Base-by-base conservation (phyloP, 1,140 invertebrate species). In the Hesperophylax magnus region DNA sequence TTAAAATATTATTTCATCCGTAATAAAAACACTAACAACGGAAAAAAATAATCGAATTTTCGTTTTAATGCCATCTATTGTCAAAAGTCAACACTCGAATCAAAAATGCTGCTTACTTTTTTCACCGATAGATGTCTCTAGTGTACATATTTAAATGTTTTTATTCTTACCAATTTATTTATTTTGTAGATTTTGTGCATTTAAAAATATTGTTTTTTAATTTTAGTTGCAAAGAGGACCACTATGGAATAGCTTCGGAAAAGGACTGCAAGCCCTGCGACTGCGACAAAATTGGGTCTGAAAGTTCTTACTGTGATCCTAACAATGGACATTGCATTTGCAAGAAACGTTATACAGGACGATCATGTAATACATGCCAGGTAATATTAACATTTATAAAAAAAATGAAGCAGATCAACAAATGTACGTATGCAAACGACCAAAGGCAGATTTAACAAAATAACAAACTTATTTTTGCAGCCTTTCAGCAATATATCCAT, bases 331-430 rank as follows among this genome's bases (percentile, higher is more conserved):
- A 95, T 81, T 98, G 97, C 90, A 88, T 91, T 0, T 96, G 95
- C 86, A 88, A 89, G 60, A 89, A 92, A 1, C 93, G 94, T 77
- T 97, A 95, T 85, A 91, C 93, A 3, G 98, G 98, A n/a, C 90
- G 93, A 80, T 93, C 94, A 47, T 99, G 98, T 88, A 94, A 98
- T 85, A 87, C 90, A 20, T 99, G 98, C 88, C 91, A 93, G 87
- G 94, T 96, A 78, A 56, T 47, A 61, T 60, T 34, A 34, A 39
- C 20, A 61, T 54, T 3, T 2, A n/a, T 54, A 54, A 15, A 54
- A 54, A 7, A 15, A 3, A 54, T 3, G 7, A 3, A 54, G 7
- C 7, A 3, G n/a, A 54, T 54, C 7, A 15, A 14, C 53, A 54
- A 14, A 15, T n/a, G 1, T 54, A 15, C 7, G 1, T 54, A 15